Conservation (phyloP, 1,140 invertebrate genomes). For the Drosophila takahashii region DNA sequence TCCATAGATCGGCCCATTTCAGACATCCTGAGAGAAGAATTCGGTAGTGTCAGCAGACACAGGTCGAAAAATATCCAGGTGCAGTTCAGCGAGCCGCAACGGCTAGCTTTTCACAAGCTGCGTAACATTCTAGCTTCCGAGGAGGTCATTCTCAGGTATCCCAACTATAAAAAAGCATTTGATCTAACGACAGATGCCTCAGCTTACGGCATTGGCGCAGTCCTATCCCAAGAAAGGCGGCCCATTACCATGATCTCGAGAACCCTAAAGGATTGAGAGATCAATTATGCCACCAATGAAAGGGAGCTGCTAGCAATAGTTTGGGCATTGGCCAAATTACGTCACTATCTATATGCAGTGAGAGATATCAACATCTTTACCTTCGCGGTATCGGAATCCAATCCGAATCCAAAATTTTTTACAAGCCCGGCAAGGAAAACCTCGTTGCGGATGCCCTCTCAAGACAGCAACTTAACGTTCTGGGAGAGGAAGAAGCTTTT, state of each 20-base stretch:
- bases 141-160: background rate
- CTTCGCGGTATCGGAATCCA: slow-evolving; percentile 85
- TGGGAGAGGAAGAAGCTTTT: background rate
- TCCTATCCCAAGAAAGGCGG: background rate
- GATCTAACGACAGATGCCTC: background rate
- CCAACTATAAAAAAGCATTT: background rate
- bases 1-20: background rate
- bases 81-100: background rate
- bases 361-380: slow-evolving; percentile 17
- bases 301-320: background rate
- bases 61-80: background rate
- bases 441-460: background rate
- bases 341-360: background rate
- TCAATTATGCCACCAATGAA: background rate
- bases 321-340: slow-evolving; percentile 4
- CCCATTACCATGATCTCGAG: slow-evolving; percentile 2
- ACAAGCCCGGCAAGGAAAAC: background rate
- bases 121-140: slow-evolving; percentile 2
- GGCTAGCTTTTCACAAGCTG: background rate
- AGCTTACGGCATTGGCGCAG: background rate
- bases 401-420: slow-evolving; percentile 42
- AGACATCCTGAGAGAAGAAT: slow-evolving; percentile 4
- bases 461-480: background rate
- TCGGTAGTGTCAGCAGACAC: background rate
- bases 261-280: background rate